phyloP scores from a whole-genome alignment of 1,140 invertebrate species.

The Cataglyphis hispanica region DNA sequence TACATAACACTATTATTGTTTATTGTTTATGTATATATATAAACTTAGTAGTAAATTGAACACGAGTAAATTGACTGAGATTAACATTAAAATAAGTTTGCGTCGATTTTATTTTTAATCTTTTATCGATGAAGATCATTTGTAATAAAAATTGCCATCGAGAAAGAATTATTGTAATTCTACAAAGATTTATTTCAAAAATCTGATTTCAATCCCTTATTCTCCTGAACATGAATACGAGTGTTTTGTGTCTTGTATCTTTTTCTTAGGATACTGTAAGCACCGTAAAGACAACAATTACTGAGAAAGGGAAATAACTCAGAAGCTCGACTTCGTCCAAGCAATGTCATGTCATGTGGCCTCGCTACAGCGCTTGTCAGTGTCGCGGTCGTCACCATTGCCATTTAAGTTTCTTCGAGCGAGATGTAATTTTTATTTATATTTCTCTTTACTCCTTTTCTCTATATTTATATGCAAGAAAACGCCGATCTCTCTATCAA shows the following conservation, averaged over 20 bases:
- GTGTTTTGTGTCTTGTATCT: neutral
- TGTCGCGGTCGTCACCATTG: neutral
- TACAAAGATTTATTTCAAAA: neutral
- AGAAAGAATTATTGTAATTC: neutral
- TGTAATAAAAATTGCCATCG: neutral
- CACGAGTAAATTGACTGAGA: neutral
- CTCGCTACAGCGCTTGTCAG: neutral
- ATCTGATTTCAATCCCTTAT: neutral
- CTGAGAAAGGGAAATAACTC: neutral
- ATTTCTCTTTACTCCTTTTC: neutral
- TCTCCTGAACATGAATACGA: neutral
- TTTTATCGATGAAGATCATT: neutral
- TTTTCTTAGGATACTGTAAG: neutral
- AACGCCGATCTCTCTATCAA: neutral
- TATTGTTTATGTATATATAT: too few species aligned
- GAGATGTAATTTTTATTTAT: slow-evolving; percentile 9
- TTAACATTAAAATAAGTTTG: neutral
- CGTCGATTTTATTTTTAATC: neutral
- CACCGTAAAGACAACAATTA: neutral
- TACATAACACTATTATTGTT: too few species aligned
- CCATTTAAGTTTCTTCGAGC: neutral
- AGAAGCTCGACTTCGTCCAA: slow-evolving; percentile 16
- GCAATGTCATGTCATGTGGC: neutral
- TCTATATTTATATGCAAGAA: neutral
- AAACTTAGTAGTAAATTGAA: too few species aligned